phyloP scores from a whole-genome alignment of 2,797 vertebrate genomes.

The Mormyrus hasselquistii region DNA sequence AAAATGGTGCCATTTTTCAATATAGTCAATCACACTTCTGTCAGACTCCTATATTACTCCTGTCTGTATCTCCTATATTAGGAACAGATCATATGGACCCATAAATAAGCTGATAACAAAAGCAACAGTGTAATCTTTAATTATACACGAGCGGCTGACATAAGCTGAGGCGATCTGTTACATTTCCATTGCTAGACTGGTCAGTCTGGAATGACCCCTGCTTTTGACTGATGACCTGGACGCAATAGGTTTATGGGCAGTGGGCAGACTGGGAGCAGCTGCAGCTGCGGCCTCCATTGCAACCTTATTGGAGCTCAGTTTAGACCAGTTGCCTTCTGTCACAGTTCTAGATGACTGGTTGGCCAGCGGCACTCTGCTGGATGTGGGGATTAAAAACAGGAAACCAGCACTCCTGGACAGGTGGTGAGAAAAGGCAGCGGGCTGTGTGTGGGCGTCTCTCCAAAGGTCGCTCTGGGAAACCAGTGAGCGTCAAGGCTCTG shows the following conservation, averaged over 20 bases:
- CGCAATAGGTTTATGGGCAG: not conserved
- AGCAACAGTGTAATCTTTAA: not conserved
- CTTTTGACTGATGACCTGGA: constrained; percentile 17
- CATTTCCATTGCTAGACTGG: not conserved
- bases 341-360: not conserved
- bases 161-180: not conserved
- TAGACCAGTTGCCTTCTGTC: not conserved
- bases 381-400: constrained; percentile 7
- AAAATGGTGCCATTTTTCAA: not conserved
- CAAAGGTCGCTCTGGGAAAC: constrained; percentile 22
- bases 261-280: not conserved
- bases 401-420: not conserved
- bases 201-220: not conserved
- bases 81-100: not conserved
- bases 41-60: not conserved
- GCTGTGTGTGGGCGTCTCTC: not conserved
- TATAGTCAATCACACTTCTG: not conserved
- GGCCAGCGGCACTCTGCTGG: not conserved
- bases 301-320: not conserved
- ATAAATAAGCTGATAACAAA: not conserved
- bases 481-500: not conserved
- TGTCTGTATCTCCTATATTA: not conserved
- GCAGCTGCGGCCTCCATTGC: not conserved
- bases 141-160: not conserved
- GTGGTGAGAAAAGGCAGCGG: not conserved